Percentiles rank a stretch among this genome's conserved stretches.
Evolutionary conservation across 2,797 vertebrate genomes (phyloP).

Genomic region (Carduelis carduelis): DNA sequence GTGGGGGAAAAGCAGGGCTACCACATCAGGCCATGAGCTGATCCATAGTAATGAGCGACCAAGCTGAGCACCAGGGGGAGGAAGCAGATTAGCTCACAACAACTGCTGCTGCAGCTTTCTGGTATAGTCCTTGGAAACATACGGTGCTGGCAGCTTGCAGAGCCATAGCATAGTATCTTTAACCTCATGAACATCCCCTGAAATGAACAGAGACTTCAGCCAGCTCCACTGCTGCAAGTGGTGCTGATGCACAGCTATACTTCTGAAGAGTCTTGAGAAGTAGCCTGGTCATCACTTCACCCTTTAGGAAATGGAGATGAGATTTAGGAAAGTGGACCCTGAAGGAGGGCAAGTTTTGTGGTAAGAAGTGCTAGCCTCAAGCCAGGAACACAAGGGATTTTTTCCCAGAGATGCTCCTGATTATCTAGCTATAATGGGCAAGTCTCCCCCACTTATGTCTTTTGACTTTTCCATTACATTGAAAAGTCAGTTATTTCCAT

Average conservation of each 20-base stretch:
- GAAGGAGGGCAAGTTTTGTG: neutral
- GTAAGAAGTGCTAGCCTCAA: neutral
- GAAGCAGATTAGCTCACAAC: slow-evolving; percentile 8
- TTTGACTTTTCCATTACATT: neutral
- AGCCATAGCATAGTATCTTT: neutral
- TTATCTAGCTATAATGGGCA: neutral
- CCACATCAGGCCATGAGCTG: neutral
- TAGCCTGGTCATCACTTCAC: neutral
- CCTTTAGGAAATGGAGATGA: neutral
- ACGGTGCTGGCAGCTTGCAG: neutral
- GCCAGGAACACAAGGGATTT: neutral
- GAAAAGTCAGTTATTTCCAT: neutral
- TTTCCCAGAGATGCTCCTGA: neutral
- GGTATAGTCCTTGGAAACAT: neutral
- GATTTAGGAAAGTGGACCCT: neutral
- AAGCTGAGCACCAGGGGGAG: neutral
- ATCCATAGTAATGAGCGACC: neutral
- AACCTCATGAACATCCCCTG: neutral
- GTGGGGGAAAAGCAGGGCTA: neutral
- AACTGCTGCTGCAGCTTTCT: neutral
- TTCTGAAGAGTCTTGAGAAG: neutral
- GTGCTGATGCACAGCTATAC: neutral
- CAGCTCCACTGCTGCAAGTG: neutral
- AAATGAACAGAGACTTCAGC: neutral
- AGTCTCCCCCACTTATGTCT: neutral